Percentiles rank a stretch among this genome's conserved stretches.
Evolutionary conservation across 2,888 invertebrate genomes (phyloP).

Genomic region (Gandaritis pyraliata): DNA sequence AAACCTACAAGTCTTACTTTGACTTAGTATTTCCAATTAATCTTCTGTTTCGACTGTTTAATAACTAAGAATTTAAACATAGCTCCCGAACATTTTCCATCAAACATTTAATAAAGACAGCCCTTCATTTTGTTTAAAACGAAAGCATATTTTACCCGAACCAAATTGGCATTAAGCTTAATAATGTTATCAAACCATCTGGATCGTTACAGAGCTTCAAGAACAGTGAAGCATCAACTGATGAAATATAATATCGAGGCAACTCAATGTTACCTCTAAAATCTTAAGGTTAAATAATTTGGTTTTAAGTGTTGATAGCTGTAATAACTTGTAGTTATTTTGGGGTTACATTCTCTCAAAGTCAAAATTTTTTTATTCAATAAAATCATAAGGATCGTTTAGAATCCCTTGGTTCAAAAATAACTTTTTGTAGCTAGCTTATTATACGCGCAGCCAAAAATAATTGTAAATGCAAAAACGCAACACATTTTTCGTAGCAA

Average conservation of each 20-base stretch:
- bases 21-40: slow-evolving; percentile 2
- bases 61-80: slow-evolving; percentile 11
- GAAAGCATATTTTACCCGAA: slow-evolving; percentile 28
- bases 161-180: slow-evolving; percentile 27
- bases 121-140: slow-evolving; percentile 24
- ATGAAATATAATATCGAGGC: slow-evolving; percentile 23
- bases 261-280: slow-evolving; percentile 5
- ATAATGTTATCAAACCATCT: slow-evolving; percentile 32
- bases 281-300: slow-evolving; percentile 17
- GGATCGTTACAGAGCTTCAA: slow-evolving; percentile 17
- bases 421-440: too few species aligned
- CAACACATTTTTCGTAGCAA: too few species aligned
- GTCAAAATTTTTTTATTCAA: too few species aligned
- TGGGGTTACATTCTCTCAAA: too few species aligned
- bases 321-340: not conserved
- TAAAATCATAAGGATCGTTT: too few species aligned
- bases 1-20: not conserved
- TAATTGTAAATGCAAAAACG: too few species aligned
- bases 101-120: slow-evolving; percentile 29
- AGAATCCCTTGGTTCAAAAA: too few species aligned
- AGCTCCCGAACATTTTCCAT: slow-evolving; percentile 7
- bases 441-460: too few species aligned
- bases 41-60: not conserved
- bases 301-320: slow-evolving; percentile 2
- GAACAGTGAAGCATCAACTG: slow-evolving; percentile 21